A percentile compares a stretch with the other conserved stretches of the same genome.
Evolutionary conservation across 2,888 invertebrate species (phyloP).

Genomic region (Microctonus aethiopoides): DNA sequence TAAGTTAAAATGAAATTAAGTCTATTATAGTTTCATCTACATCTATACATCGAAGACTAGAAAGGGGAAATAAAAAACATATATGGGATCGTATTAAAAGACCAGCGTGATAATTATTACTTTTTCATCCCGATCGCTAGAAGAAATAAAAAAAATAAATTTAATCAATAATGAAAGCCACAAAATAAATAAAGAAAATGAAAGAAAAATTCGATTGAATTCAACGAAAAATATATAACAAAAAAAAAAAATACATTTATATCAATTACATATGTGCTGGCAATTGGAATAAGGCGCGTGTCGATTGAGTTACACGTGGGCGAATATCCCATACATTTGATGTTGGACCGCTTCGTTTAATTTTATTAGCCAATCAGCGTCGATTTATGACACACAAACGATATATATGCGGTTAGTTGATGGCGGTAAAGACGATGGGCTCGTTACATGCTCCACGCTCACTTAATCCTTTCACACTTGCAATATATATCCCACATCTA

Average conservation of each 20-base stretch:
- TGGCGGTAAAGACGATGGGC: background rate
- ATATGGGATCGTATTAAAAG: background rate
- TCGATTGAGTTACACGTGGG: constrained; percentile 29
- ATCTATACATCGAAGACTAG: background rate
- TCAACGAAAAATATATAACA: background rate
- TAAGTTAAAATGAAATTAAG: constrained; percentile 7
- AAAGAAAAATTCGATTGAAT: background rate
- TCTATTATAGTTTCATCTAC: background rate
- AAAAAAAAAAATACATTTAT: background rate
- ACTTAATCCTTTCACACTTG: constrained; percentile 9
- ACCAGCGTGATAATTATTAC: background rate
- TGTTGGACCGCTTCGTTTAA: constrained; percentile 27
- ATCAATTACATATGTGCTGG: constrained; percentile 2
- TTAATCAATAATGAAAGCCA: too few species aligned
- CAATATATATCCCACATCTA: too few species aligned
- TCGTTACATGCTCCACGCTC: background rate
- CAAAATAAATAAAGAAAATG: background rate
- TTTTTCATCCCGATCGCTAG: background rate
- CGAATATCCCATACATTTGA: constrained; percentile 23
- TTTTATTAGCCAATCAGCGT: constrained; percentile 51
- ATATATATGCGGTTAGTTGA: constrained; percentile 40
- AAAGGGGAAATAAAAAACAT: background rate
- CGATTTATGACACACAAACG: constrained; percentile 44
- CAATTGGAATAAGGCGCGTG: constrained; percentile 33
- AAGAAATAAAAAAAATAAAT: background rate